Conservation (phyloP, 2,888 invertebrate species). For the Caenorhabditis sp. region DNA sequence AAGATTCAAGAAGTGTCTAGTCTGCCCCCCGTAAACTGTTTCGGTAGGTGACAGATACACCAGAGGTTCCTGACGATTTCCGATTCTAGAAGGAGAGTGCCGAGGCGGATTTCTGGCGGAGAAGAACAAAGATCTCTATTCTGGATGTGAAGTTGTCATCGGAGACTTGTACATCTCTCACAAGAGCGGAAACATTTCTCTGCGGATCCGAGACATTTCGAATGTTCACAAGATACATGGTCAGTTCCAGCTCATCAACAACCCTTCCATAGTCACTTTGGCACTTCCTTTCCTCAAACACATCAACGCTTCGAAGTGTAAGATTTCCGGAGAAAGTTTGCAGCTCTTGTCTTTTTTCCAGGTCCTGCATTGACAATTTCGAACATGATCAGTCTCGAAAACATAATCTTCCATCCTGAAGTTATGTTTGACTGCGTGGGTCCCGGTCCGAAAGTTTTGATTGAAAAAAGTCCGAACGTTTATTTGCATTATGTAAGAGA, state of each 20-base stretch:
- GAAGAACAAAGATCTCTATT: not conserved
- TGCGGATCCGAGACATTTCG: constrained; percentile 26
- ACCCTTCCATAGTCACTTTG: constrained; percentile 20
- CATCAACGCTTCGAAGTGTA: constrained; percentile 32
- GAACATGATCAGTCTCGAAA: constrained; percentile 25
- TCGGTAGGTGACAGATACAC: constrained; percentile 9
- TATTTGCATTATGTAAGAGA: constrained; percentile 3
- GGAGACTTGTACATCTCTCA: constrained; percentile 20
- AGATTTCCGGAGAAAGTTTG: not conserved
- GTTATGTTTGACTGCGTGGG: constrained; percentile 17
- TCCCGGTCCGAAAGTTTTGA: constrained; percentile 20
- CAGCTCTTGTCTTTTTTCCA: not conserved
- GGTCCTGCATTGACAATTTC: constrained; percentile 35
- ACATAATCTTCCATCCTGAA: constrained; percentile 27
- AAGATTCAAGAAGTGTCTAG: not conserved
- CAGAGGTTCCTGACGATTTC: not conserved
- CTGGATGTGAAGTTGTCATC: constrained; percentile 30
- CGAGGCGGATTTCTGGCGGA: constrained; percentile 32
- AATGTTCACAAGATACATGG: constrained; percentile 27
- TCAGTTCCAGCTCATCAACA: constrained; percentile 19
- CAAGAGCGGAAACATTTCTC: constrained; percentile 24
- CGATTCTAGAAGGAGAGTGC: constrained; percentile 39
- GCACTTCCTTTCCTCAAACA: constrained; percentile 31
- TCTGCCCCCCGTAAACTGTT: constrained; percentile 2
- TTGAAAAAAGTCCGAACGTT: constrained; percentile 17